Evolutionary conservation across 2,113 vertebrate species (phyloP).

Genomic region (Agapornis roseicollis): DNA sequence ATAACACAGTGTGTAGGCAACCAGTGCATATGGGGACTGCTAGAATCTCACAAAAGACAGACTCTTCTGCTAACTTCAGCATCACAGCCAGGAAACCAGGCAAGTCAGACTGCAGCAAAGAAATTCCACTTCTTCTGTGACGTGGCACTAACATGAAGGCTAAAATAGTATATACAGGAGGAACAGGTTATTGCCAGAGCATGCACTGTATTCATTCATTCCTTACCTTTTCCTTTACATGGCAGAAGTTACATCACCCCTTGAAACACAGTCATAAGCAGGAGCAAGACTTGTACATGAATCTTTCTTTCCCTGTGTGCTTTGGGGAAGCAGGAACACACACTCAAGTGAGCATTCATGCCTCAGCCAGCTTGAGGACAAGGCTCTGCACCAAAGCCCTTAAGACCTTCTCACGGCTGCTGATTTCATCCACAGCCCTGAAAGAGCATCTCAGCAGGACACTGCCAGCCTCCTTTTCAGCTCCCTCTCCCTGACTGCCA

Average conservation of each 20-base stretch:
- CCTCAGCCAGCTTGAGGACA: slow-evolving; percentile 21
- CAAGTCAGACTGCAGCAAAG: not conserved
- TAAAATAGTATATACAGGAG: not conserved
- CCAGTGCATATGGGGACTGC: not conserved
- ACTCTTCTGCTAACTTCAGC: not conserved
- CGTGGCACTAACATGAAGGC: not conserved
- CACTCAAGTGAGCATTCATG: slow-evolving; percentile 53
- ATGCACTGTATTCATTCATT: not conserved
- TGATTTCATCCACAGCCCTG: slow-evolving; percentile 57
- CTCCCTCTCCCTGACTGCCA: slow-evolving; percentile 44
- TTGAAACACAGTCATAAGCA: not conserved
- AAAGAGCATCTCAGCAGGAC: slow-evolving; percentile 71
- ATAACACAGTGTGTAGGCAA: fast-evolving
- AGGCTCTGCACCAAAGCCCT: slow-evolving; percentile 30
- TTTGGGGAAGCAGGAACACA: not conserved
- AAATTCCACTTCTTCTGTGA: not conserved
- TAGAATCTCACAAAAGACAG: not conserved
- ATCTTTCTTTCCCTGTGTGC: not conserved
- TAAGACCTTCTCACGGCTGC: slow-evolving; percentile 60
- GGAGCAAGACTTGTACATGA: not conserved
- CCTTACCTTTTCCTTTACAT: slow-evolving; percentile 51
- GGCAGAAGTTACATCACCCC: not conserved
- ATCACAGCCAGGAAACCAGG: not conserved
- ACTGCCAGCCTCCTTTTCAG: slow-evolving; percentile 69
- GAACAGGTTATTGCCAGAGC: not conserved